Evolutionary conservation across 2,113 vertebrate species (phyloP).

Genomic region (Oryzias celebensis): DNA sequence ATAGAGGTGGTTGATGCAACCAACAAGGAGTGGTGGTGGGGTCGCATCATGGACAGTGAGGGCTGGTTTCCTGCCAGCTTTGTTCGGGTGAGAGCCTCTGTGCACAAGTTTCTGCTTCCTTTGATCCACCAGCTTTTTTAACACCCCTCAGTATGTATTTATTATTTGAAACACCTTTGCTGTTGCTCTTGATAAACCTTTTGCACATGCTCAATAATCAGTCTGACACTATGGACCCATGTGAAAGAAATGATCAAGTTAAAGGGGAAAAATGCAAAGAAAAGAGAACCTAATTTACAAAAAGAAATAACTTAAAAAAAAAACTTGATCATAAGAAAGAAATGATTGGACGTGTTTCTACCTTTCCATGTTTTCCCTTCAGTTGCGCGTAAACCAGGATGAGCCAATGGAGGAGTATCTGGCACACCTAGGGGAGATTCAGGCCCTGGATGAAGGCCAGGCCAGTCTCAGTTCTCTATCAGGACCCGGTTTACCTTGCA

Average conservation of each 20-base stretch:
- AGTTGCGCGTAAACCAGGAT: conserved; percentile 98
- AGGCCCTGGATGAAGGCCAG: conserved; percentile 69
- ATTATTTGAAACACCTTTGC: too few species aligned
- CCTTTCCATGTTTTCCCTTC: conserved; percentile 2
- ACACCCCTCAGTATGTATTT: too few species aligned
- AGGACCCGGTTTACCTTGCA: conserved; percentile 85
- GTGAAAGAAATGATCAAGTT: too few species aligned
- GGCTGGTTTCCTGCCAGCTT: conserved; percentile 98
- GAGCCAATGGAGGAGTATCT: conserved; percentile 87
- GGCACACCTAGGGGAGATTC: conserved; percentile 76
- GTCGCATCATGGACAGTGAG: conserved; percentile 88
- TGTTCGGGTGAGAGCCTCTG: conserved; percentile 82
- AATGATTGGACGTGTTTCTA: background rate
- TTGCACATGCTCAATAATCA: too few species aligned
- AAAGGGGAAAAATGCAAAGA: too few species aligned
- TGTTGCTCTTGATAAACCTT: too few species aligned
- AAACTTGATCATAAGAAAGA: too few species aligned
- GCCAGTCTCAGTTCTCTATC: conserved; percentile 64
- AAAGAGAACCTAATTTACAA: too few species aligned
- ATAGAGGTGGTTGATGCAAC: conserved; percentile 96
- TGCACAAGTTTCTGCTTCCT: background rate
- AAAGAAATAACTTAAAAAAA: too few species aligned
- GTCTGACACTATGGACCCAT: too few species aligned
- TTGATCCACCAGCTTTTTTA: background rate
- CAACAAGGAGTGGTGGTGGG: conserved; percentile 99